Base-by-base conservation (phyloP, 2,797 vertebrate species). In the Siniperca undulata region DNA sequence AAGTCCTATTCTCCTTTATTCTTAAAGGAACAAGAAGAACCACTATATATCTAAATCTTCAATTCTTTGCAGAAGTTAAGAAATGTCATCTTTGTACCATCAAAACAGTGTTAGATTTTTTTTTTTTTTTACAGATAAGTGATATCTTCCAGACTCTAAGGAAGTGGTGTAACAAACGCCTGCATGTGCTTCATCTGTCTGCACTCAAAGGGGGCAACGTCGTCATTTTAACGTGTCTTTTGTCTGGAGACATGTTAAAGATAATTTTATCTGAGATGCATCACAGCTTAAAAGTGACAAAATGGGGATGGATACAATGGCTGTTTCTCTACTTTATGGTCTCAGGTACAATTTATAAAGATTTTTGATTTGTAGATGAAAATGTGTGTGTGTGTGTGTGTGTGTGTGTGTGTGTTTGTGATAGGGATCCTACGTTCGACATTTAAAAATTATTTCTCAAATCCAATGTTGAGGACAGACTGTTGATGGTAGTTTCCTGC, bases 271-370 rank as follows among this genome's bases (percentile, higher is more conserved):
- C 19, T 38, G 59, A 50, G 22, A 10, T 22, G 40, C 19, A 20
- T 64, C 17, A 19, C 58, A 48, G 24, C 30, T 30, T 50, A 2
- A n/a, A 5, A 40, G n/a, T 50, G 44, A 74, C 0, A 17, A 82
- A 60, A 58, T 60, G 27, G 60, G 48, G 55, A 52, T 38, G 48
- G 80, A 77, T 8, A 30, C 38, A 58, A 0, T 34, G 36, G 80
- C 73, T 78, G 30, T 19, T 82, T 30, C 44, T 90, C 44, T 55
- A 17, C 70, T 60, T 85, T 8, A n/a, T n/a, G 59, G n/a, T 86
- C 36, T 70, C 88, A 92, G 92, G 92, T 94, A 83, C 56, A 74
- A 34, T 30, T 48, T 30, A 14, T 22, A 8, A 9, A 27, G 0
- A 30, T 12, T 22, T 71, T 59, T 34, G 0, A 62, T 52, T 74